Base-by-base conservation (phyloP, 1,140 invertebrate genomes). In the Drosophila littoralis region DNA sequence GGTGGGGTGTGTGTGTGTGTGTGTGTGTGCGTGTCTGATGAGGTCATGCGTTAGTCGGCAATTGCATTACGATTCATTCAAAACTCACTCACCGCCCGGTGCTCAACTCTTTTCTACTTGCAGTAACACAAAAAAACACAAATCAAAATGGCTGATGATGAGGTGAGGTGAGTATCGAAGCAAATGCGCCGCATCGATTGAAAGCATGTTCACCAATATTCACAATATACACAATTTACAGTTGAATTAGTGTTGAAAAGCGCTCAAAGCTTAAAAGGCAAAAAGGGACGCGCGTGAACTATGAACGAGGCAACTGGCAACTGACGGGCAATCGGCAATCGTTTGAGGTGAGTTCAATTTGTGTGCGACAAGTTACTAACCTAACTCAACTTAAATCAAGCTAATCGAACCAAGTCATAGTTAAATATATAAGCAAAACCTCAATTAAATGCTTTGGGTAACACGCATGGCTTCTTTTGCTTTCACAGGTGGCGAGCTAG, bases 91-190 rank as follows among this genome's bases (percentile, higher is more conserved):
- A 64, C 63, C 50, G 67, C 46, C 35, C 48, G 48, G 48, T 74
- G 32, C 46, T 75, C 43, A 51, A 52, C 45, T 80, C 63, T 79
- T 67, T 28, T 79, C 17, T 76, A 60, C 42, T 55, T 90, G 60
- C 83, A 92, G 91, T 91, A 81, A 91, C 76, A 77, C 13, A 59
- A 59, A 70, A 90, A 90, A 92, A 90, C 88, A 92, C 88, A 92
- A 92, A 94, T 91, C 79, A 96, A 91, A 94, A 97, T 97, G 96
- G 96, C 96, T 93, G 96, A 97, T 95, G 96, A 97, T 95, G 96
- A 97, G 95, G 96, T 97, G 94, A 96, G 96, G 96, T 96, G 94
- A 94, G 95, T 95, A 94, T 93, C 89, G 57, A 22, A 50, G 10
- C 22, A 35, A 12, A n/a, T n/a, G 17, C 12, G 7, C 17, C 4